These are phyloP conservation scores for Drosophila melanica DNA, from an alignment of 1,140 invertebrate species.

Conservation along the genomic window DNA sequence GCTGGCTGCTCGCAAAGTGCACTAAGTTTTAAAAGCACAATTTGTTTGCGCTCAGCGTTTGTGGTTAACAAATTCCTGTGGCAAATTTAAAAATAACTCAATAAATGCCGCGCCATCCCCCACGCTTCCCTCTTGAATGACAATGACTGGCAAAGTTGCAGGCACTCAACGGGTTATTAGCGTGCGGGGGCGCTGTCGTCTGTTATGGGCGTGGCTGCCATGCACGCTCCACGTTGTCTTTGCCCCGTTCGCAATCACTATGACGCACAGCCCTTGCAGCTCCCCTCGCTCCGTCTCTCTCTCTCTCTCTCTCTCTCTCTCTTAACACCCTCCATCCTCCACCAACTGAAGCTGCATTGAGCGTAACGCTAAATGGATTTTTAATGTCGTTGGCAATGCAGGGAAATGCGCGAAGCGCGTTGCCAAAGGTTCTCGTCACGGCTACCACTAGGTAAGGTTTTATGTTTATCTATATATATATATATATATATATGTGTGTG, in stretches of 20 bases:
- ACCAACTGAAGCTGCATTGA: constrained; percentile 51
- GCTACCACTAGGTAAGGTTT: constrained; percentile 42
- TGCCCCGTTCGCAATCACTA: constrained; percentile 23
- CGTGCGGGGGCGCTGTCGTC: constrained; percentile 20
- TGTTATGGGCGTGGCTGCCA: constrained; percentile 24
- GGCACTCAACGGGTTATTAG: constrained; percentile 80
- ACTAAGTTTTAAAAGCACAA: constrained; percentile 33
- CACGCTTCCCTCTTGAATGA: constrained; percentile 42
- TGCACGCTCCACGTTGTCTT: constrained; percentile 33
- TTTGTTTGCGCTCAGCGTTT: constrained; percentile 56
- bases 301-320: background rate
- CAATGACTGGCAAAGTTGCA: constrained; percentile 64
- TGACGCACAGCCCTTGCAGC: constrained; percentile 36
- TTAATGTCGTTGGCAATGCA: constrained; percentile 78
- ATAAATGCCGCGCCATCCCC: constrained; percentile 40
- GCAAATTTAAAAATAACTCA: constrained; percentile 68
- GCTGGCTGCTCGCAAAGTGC: constrained; percentile 14
- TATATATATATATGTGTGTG: background rate
- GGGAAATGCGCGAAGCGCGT: constrained; percentile 49
- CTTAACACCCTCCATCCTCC: background rate
- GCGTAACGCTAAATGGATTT: constrained; percentile 77
- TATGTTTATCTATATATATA: constrained; percentile 18
- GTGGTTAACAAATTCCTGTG: constrained; percentile 68
- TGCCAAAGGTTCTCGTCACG: constrained; percentile 66
- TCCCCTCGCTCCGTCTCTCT: background rate